Conservation (phyloP, 2,888 invertebrate species). For the Rotaria socialis region DNA sequence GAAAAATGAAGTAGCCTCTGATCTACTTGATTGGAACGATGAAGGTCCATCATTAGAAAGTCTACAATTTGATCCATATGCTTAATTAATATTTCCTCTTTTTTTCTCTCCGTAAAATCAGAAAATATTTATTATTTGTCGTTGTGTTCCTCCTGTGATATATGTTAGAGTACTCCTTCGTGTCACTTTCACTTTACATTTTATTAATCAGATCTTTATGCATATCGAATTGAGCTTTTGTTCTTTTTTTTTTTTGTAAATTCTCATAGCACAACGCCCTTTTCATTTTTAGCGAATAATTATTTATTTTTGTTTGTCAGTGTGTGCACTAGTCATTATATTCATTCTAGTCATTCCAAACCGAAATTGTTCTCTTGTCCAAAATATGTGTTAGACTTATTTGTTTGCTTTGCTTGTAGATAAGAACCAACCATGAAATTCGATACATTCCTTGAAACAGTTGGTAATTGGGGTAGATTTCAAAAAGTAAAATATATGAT, state of each 20-base stretch:
- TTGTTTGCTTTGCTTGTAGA: background rate
- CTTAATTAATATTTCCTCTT: slow-evolving; percentile 3
- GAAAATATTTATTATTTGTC: background rate
- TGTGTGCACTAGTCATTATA: background rate
- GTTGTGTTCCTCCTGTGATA: background rate
- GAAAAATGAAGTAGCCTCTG: background rate
- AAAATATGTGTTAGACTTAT: background rate
- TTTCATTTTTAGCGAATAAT: background rate
- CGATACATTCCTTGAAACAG: background rate
- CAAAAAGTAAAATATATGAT: slow-evolving; percentile 24
- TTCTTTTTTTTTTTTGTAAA: background rate
- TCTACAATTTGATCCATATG: slow-evolving; percentile 19
- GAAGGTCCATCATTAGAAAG: background rate
- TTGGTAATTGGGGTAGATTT: slow-evolving; percentile 12
- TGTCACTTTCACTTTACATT: background rate
- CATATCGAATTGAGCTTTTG: background rate
- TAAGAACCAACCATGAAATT: background rate
- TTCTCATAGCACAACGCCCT: background rate
- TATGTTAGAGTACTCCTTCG: background rate
- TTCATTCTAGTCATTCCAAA: background rate
- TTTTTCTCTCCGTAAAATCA: background rate
- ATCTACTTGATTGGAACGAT: background rate
- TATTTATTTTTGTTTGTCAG: background rate
- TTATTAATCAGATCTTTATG: background rate
- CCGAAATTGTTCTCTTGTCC: background rate